Conservation (phyloP, 2,797 vertebrate genomes). For the Pelochelys cantorii region DNA sequence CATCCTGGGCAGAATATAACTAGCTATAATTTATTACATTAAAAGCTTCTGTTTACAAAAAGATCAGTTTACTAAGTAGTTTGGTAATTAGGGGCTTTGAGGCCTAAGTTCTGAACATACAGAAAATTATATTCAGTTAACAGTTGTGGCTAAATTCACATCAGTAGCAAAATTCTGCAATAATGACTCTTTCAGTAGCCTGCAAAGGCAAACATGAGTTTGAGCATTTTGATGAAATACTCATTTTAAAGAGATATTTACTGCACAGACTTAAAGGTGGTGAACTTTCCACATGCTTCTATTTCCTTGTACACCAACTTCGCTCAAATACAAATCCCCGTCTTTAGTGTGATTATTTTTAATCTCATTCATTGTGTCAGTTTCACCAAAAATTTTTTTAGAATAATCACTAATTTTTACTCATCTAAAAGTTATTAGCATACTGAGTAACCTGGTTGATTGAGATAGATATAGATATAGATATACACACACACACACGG, state of each 20-base stretch:
- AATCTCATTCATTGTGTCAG: not conserved
- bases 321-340: not conserved
- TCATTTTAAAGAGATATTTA: constrained; percentile 14
- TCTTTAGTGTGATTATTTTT: not conserved
- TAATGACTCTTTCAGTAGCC: rapidly evolving
- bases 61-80: not conserved
- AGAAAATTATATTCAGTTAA: not conserved
- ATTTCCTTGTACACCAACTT: not conserved
- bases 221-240: constrained; percentile 11
- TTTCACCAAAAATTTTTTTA: constrained; percentile 14
- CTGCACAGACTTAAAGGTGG: not conserved
- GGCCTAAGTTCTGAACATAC: not conserved
- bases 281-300: not conserved
- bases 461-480: too few relatives aligned
- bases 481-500: too few relatives aligned
- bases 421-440: not conserved
- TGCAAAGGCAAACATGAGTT: not conserved
- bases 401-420: not conserved
- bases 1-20: not conserved
- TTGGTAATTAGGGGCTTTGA: not conserved
- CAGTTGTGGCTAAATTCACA: not conserved
- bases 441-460: not conserved
- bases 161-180: not conserved
- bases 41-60: not conserved
- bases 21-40: not conserved